Evolutionary conservation across 2,888 invertebrate species (phyloP), one percentile per base, ranked within the genome.

Genomic region (Aphodius sticticus): DNA sequence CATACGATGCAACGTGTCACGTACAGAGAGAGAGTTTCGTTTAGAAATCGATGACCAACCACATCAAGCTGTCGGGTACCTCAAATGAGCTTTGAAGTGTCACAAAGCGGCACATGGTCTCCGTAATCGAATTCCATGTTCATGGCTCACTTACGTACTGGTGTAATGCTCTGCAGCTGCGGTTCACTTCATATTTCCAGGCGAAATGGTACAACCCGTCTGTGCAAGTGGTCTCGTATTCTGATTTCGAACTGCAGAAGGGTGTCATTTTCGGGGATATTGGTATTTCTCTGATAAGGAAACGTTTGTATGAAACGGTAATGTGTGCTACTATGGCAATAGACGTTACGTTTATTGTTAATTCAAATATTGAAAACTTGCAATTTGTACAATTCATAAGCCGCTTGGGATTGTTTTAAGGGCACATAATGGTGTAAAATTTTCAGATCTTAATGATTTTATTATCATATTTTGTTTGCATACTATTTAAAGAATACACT

Each of bases 111-210:
- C 53, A 53, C 53, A 53, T 53, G 53, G 53, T 53, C 12, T 53
- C 53, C 53, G 53, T 53, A 53, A 53, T 53, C 53, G 53, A 53
- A 53, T 53, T 53, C 53, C 53, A 53, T 53, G 53, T 53, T 53
- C 53, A 53, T 53, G 53, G 53, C 53, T 53, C 53, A 53, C 53
- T 53, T 53, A 53, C 53, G 53, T 53, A 53, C 53, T 53, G 53
- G 53, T 53, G 53, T 53, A 53, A 53, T 53, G 12, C 53, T 53
- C 9, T 53, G 3, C 53, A 53, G 53, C 53, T 53, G 53, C 53
- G 53, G 53, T 53, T 53, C 53, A 53, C 53, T 53, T 53, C 53
- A 53, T 53, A 53, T 53, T 53, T 53, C 53, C 53, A 53, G 53
- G 12, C 7, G 53, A 53, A 53, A 53, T 53, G 53, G 12, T 7